A percentile compares a stretch with the other conserved stretches of the same genome.
Conservation (phyloP, 2,113 vertebrate species). For the Chlamydotis undulata region DNA sequence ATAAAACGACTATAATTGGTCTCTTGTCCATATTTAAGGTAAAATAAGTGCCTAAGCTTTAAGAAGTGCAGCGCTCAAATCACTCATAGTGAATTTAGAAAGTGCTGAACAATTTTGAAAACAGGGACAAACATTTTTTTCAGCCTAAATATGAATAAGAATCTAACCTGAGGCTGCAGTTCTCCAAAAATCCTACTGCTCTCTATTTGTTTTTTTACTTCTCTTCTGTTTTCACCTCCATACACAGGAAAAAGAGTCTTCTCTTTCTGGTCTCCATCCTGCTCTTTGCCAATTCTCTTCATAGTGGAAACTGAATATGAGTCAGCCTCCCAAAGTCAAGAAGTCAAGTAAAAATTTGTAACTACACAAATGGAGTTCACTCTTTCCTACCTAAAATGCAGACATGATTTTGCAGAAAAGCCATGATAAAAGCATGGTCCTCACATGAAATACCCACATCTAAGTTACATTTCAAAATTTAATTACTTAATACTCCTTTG, state of each 20-base stretch:
- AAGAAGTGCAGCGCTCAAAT: neutral
- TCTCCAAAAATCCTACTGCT: neutral
- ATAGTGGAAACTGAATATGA: neutral
- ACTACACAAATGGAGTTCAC: neutral
- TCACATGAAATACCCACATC: neutral
- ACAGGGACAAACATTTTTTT: neutral
- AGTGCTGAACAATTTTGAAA: neutral
- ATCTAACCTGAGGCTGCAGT: neutral
- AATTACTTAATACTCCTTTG: constrained; percentile 32
- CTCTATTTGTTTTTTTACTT: neutral
- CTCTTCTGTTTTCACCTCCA: neutral
- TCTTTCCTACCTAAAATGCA: neutral
- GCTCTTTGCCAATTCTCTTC: neutral
- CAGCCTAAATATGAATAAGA: neutral
- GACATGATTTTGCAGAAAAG: neutral
- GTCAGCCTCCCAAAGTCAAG: neutral
- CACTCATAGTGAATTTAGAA: neutral
- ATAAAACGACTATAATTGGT: constrained; percentile 1
- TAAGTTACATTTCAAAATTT: constrained; percentile 36
- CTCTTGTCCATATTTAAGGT: constrained; percentile 16
- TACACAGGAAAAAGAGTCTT: neutral
- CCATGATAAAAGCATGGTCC: neutral
- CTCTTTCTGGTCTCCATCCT: neutral
- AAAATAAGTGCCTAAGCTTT: constrained; percentile 12
- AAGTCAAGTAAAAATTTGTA: neutral